These are phyloP conservation scores for Drosophila guanche DNA, from an alignment of 1,140 invertebrate genomes.

Conservation along the genomic window DNA sequence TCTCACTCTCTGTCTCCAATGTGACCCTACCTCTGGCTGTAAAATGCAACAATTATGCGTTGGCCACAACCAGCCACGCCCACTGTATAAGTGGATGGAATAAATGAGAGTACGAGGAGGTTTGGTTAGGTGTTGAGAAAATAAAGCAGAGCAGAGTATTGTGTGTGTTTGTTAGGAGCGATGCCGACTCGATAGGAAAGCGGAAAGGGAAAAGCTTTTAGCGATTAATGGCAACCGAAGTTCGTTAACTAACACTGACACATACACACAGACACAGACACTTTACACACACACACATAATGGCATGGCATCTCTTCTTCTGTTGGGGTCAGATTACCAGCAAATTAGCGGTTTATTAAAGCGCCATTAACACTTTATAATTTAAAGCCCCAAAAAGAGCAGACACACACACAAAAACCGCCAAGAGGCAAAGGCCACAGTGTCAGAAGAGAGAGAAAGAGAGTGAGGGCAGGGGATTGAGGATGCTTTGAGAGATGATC, in stretches of 20 bases:
- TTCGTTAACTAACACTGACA: constrained; percentile 33
- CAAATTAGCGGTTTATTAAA: constrained; percentile 68
- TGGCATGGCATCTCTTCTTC: background rate
- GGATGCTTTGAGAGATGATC: constrained; percentile 19
- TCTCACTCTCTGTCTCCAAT: background rate
- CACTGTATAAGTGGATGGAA: constrained; percentile 6
- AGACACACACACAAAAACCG: constrained; percentile 20
- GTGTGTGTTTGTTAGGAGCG: constrained; percentile 1
- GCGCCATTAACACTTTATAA: constrained; percentile 64
- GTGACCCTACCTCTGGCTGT: background rate
- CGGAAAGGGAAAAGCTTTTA: constrained; percentile 40
- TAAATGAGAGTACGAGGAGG: background rate
- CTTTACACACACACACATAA: constrained; percentile 20
- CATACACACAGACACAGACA: constrained; percentile 21
- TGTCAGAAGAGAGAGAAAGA: background rate
- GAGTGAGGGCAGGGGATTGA: background rate
- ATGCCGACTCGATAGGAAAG: constrained; percentile 7
- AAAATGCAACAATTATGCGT: constrained; percentile 29
- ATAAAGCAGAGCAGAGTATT: constrained; percentile 1
- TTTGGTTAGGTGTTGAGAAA: background rate
- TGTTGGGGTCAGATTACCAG: constrained; percentile 52
- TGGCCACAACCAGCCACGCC: background rate
- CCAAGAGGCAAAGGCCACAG: constrained; percentile 26
- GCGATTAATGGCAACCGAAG: constrained; percentile 46
- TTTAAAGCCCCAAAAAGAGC: constrained; percentile 48